Base-by-base conservation (phyloP, 2,888 invertebrate species). In the Tetragnatha montana region DNA sequence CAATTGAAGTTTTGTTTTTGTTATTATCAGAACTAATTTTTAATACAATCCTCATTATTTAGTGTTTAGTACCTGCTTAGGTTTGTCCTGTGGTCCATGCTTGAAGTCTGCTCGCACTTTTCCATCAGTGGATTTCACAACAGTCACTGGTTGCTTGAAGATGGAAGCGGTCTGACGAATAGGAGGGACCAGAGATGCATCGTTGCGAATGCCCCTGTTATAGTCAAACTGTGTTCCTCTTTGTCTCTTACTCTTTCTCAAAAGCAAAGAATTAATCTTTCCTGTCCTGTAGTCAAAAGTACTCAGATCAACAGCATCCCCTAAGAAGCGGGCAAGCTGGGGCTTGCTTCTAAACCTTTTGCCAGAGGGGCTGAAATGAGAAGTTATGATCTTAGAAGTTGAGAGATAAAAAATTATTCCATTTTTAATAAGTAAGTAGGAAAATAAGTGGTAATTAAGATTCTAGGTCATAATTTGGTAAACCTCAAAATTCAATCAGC, bases 111-210 rank as follows among this genome's bases (percentile, higher is more conserved):
- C 93, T 94, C 97, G 97, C 17, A 97, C 97, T 94, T 97, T 96
- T 92, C 97, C 97, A 21, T 91, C 89, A 73, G 94, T 97, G 50
- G 97, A 98, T 93, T 97, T 97, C 92, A 98, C 96, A 7, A 99
- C 97, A 0, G 99, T 99, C 0, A 99, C 99, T 0, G 99, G 99
- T 93, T 99, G 99, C 93, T 99, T 99, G 94, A 99, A 99, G 93
- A 99, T 99, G 3, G 98, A 98, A 0, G 99, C 98, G 0, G 99
- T 99, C 94, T 99, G 99, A 75, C 99, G 95, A 91, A 99, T 98
- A 1, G 99, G 99, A 79, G 98, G 97, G 83, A 98, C 97, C 91
- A 99, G 94, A 14, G 97, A 97, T 12, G 97, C 96, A 94, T 99
- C 99, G 91, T 96, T 97, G 90, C 97, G 95, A 14, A 96, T 95